phyloP scores from a whole-genome alignment of 2,113 vertebrate species.

The Peromyscus polionotus region DNA sequence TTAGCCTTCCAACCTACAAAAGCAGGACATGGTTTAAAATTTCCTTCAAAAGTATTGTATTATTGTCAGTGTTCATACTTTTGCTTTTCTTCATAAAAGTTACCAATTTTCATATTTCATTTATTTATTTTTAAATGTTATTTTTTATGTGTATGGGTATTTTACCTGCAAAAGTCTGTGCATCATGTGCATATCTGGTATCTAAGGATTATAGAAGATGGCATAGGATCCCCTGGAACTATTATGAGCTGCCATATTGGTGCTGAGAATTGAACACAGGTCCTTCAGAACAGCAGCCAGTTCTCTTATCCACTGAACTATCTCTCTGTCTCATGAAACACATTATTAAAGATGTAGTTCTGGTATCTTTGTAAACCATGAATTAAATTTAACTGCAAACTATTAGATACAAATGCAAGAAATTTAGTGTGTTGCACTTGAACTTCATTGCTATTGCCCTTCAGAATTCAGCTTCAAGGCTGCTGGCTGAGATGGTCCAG shows the following conservation, averaged over 20 bases:
- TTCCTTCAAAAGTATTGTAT: neutral
- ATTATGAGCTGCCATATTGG: neutral
- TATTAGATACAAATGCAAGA: neutral
- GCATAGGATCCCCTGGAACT: neutral
- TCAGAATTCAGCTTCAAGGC: too few species aligned
- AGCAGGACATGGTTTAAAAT: neutral
- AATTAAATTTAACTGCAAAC: neutral
- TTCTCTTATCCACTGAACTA: neutral
- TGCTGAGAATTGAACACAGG: neutral
- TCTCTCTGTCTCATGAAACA: neutral
- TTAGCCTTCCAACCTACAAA: neutral
- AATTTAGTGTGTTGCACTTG: neutral
- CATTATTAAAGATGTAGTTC: neutral
- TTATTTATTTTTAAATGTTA: neutral
- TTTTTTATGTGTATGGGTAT: neutral
- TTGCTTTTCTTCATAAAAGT: neutral
- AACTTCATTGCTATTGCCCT: neutral
- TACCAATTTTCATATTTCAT: neutral
- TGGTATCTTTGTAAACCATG: neutral
- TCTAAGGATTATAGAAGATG: neutral
- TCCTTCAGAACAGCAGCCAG: neutral
- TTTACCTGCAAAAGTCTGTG: neutral
- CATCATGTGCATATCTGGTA: neutral
- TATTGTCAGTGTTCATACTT: neutral
- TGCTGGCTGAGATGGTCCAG: too few species aligned